Percentiles rank a stretch among this genome's conserved stretches.
Conservation (phyloP, 2,113 vertebrate species). For the Notothenia coriiceps region DNA sequence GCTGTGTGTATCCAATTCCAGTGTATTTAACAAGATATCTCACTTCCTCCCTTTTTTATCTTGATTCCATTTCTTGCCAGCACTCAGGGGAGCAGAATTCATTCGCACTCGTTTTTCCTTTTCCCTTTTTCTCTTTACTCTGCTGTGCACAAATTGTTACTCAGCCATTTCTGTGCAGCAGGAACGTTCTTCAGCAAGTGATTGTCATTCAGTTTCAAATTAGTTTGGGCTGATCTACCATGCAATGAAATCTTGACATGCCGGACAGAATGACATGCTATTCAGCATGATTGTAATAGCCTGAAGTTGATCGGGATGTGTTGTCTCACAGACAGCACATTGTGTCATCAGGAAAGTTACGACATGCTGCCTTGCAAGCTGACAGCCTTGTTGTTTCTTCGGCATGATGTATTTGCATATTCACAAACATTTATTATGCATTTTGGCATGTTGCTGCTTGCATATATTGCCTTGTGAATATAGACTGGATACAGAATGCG, state of each 20-base stretch:
- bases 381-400: conserved; percentile 42
- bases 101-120: conserved; percentile 58
- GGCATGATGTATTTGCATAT: conserved; percentile 23
- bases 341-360: conserved; percentile 65
- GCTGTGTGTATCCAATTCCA: conserved; percentile 75
- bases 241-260: conserved; percentile 65
- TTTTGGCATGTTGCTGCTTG: conserved; percentile 26
- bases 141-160: conserved; percentile 71
- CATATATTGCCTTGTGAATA: conserved; percentile 18
- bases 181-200: conserved; percentile 52
- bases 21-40: conserved; percentile 78
- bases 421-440: conserved; percentile 28
- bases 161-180: conserved; percentile 59
- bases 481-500: conserved; percentile 15
- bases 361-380: conserved; percentile 23
- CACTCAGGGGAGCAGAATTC: conserved; percentile 72
- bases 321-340: conserved; percentile 54
- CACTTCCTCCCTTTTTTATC: conserved; percentile 63
- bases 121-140: conserved; percentile 53
- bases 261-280: conserved; percentile 64
- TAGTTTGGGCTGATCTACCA: conserved; percentile 67
- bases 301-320: conserved; percentile 54
- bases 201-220: conserved; percentile 73
- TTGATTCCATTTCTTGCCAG: conserved; percentile 72
- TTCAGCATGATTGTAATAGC: conserved; percentile 64